A percentile compares a stretch with the other conserved stretches of the same genome.
Conservation (phyloP, 2,888 invertebrate species). For the Diplolepis rosae region DNA sequence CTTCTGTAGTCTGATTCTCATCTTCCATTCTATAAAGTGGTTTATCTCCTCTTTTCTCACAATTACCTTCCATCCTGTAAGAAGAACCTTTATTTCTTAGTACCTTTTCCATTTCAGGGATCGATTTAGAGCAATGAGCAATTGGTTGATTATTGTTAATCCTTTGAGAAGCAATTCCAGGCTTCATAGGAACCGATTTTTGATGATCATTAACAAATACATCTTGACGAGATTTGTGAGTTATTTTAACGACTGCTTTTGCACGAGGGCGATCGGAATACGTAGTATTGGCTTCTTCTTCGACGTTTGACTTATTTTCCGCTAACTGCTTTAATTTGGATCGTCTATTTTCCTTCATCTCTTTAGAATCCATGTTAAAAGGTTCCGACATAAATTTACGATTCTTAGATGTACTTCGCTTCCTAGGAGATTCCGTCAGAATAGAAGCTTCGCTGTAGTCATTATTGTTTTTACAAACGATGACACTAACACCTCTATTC, state of each 20-base stretch:
- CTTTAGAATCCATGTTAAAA: too few relatives aligned
- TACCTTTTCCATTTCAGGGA: not conserved
- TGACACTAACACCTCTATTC: not conserved
- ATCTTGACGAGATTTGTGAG: conserved; percentile 76
- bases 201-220: conserved; percentile 70
- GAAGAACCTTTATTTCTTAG: not conserved
- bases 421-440: not conserved
- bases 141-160: not conserved
- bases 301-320: not conserved
- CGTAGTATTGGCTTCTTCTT: not conserved
- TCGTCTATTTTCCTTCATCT: conserved; percentile 70
- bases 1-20: not conserved
- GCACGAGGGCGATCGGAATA: conserved; percentile 44
- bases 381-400: not conserved
- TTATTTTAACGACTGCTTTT: conserved; percentile 74
- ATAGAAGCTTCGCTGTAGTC: not conserved
- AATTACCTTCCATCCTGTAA: not conserved
- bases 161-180: conserved; percentile 16
- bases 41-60: not conserved
- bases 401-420: not conserved
- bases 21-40: not conserved
- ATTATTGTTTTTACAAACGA: not conserved
- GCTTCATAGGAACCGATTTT: not conserved
- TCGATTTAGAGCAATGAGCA: conserved; percentile 7
- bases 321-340: conserved; percentile 75